phyloP scores from a whole-genome alignment of 2,797 vertebrate genomes.

The Vipera ursinii region DNA sequence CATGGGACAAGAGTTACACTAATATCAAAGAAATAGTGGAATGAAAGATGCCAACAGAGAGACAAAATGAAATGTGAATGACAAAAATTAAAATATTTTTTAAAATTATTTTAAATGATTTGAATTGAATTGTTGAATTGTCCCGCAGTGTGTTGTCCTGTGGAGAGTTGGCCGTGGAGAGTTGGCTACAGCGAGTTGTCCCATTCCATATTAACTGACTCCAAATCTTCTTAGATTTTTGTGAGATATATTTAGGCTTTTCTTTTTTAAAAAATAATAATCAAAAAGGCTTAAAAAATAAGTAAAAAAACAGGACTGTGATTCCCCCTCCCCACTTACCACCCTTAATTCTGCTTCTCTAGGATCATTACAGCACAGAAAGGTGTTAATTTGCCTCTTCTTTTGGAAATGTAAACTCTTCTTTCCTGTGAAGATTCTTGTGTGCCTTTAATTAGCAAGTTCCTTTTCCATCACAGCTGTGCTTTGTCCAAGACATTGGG shows the following conservation, averaged over 20 bases:
- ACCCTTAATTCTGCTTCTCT: neutral
- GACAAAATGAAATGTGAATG: neutral
- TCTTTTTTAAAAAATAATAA: neutral
- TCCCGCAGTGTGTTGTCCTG: neutral
- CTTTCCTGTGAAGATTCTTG: accelerated
- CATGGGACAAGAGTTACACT: neutral
- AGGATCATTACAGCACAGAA: neutral
- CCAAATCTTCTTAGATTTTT: neutral
- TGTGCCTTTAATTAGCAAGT: neutral
- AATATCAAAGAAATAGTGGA: neutral
- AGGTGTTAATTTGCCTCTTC: neutral
- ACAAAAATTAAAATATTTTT: neutral
- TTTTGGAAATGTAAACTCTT: neutral
- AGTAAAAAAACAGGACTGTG: neutral
- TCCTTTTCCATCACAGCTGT: slow-evolving; percentile 22
- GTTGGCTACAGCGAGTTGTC: neutral
- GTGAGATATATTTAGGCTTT: neutral
- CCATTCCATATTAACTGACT: neutral
- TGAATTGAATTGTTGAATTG: neutral
- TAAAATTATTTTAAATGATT: neutral
- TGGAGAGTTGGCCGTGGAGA: neutral
- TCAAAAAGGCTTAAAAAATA: neutral
- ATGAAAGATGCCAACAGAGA: neutral
- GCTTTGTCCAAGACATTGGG: neutral
- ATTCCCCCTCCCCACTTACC: neutral